Evolutionary conservation across 2,797 vertebrate species (phyloP).

Genomic region (Spinus olivaceus): DNA sequence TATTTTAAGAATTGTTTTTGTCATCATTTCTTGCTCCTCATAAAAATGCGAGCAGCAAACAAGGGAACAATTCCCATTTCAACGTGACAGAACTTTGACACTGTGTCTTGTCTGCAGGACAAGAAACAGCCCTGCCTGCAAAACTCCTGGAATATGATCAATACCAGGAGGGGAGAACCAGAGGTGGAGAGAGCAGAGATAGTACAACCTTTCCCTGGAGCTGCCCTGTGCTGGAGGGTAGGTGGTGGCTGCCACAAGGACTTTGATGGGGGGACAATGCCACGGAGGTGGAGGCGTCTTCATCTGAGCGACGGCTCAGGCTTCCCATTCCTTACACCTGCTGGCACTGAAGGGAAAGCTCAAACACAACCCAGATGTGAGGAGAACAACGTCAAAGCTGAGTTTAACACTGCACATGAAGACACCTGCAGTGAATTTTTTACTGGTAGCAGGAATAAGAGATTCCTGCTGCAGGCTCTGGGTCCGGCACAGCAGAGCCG

Average conservation of each 20-base stretch:
- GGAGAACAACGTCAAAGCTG: background rate
- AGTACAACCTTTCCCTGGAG: background rate
- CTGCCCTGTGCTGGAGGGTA: background rate
- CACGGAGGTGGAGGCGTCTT: rapidly evolving
- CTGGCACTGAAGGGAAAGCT: background rate
- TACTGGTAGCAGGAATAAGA: background rate
- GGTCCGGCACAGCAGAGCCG: background rate
- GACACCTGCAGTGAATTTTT: constrained; percentile 32
- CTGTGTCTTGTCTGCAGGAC: background rate
- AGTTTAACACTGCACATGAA: background rate
- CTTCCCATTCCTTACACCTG: background rate
- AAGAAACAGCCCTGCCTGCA: background rate
- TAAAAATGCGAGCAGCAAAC: background rate
- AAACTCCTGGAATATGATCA: rapidly evolving
- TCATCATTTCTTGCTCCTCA: background rate
- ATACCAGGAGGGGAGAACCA: rapidly evolving
- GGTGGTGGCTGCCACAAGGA: background rate
- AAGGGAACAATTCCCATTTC: constrained; percentile 8
- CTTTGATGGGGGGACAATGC: rapidly evolving
- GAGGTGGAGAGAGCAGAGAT: background rate
- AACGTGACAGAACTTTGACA: background rate
- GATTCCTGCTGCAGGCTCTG: background rate
- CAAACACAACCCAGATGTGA: constrained; percentile 41
- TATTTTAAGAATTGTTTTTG: constrained; percentile 16
- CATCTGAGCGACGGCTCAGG: rapidly evolving